Evolutionary conservation across 2,797 vertebrate species (phyloP).

Genomic region (Pseudocheirus occidentalis): DNA sequence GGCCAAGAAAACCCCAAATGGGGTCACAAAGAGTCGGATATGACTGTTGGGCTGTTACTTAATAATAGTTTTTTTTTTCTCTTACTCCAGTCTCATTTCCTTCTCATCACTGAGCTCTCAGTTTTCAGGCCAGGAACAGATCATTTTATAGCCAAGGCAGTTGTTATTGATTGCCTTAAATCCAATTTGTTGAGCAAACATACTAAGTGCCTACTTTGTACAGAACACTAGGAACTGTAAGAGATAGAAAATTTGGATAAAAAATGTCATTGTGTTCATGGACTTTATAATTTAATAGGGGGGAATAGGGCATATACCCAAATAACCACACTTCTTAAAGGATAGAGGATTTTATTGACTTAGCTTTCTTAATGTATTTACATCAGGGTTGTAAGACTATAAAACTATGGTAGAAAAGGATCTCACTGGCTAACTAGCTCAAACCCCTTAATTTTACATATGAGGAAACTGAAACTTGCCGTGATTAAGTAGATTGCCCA

Average conservation of each 20-base stretch:
- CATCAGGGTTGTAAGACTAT: background rate
- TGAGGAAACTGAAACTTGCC: background rate
- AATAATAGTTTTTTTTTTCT: background rate
- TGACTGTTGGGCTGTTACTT: background rate
- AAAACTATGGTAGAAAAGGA: background rate
- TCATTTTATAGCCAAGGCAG: conserved; percentile 6
- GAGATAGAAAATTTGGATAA: background rate
- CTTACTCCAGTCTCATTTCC: background rate
- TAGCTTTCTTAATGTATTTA: background rate
- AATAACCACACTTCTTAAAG: background rate
- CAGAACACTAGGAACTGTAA: background rate
- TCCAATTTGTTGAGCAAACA: background rate
- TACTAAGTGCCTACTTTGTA: background rate
- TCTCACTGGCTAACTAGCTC: background rate
- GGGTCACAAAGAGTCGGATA: background rate
- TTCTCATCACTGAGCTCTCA: background rate
- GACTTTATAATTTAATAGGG: background rate
- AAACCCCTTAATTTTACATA: background rate
- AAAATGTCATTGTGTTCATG: background rate
- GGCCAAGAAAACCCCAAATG: background rate
- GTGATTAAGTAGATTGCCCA: background rate
- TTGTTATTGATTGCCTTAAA: background rate
- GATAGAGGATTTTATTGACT: background rate
- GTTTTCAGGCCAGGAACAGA: conserved; percentile 4
- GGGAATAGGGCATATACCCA: background rate